A percentile compares a stretch with the other conserved stretches of the same genome.
Evolutionary conservation across 2,113 vertebrate genomes (phyloP).

Genomic region (Nasalis larvatus): DNA sequence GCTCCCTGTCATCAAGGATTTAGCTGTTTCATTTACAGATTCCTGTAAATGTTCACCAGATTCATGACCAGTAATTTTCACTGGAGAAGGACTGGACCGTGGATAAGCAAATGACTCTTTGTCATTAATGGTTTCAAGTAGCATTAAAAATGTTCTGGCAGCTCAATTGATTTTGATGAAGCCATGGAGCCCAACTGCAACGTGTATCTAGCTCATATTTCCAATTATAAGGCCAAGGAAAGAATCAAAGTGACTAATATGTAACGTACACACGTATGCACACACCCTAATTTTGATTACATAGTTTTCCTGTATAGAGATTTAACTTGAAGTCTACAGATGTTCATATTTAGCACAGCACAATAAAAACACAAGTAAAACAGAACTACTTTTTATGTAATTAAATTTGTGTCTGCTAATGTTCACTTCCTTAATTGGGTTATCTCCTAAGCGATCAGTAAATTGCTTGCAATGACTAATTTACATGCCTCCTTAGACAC

Average conservation of each 20-base stretch:
- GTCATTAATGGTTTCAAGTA: conserved; percentile 86
- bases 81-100: conserved; percentile 79
- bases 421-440: conserved; percentile 8
- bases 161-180: conserved; percentile 84
- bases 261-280: accelerated
- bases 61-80: conserved; percentile 90
- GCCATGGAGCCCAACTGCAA: not conserved
- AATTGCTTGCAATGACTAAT: conserved; percentile 28
- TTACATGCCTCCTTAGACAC: not conserved
- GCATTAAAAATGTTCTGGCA: conserved; percentile 84
- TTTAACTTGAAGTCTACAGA: not conserved
- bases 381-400: not conserved
- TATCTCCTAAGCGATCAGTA: conserved; percentile 25
- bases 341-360: not conserved
- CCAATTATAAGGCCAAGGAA: not conserved
- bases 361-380: not conserved
- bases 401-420: conserved; percentile 29
- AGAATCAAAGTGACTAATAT: not conserved
- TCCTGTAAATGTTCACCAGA: conserved; percentile 92
- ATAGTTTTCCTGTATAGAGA: not conserved
- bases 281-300: not conserved
- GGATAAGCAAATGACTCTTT: conserved; percentile 82
- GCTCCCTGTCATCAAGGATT: conserved; percentile 90
- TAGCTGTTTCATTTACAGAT: conserved; percentile 90
- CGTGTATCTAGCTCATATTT: conserved; percentile 9